phyloP scores from a whole-genome alignment of 2,113 vertebrate genomes.

The Machaerirhynchus nigripectus region DNA sequence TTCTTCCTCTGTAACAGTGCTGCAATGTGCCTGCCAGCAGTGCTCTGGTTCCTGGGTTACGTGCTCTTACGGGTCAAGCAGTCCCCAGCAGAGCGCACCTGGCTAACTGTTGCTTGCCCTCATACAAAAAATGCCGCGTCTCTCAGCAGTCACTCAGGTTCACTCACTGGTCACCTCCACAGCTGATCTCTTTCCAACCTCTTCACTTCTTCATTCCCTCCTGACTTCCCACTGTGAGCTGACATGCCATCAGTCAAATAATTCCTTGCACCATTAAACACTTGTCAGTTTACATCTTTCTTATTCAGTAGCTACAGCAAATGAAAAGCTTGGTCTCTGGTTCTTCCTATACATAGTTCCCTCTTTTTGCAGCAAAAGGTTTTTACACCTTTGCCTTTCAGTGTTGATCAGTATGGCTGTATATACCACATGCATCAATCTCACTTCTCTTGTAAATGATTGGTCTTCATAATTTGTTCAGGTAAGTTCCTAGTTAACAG shows the following conservation, averaged over 20 bases:
- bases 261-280: neutral
- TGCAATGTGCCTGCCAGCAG: neutral
- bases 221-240: neutral
- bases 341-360: neutral
- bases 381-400: neutral
- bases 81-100: neutral
- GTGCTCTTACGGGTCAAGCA: neutral
- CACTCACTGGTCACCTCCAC: neutral
- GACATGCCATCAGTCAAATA: neutral
- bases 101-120: neutral
- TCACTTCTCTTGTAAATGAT: neutral
- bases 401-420: neutral
- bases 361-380: neutral
- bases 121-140: neutral
- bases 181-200: neutral
- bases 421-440: neutral
- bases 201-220: neutral
- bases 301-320: neutral
- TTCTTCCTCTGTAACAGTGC: neutral
- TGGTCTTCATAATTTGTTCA: neutral
- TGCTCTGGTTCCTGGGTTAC: neutral
- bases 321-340: neutral
- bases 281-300: neutral
- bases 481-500: neutral
- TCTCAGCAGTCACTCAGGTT: neutral